phyloP scores from a whole-genome alignment of 1,140 invertebrate genomes.

The Arctopsyche grandis region DNA sequence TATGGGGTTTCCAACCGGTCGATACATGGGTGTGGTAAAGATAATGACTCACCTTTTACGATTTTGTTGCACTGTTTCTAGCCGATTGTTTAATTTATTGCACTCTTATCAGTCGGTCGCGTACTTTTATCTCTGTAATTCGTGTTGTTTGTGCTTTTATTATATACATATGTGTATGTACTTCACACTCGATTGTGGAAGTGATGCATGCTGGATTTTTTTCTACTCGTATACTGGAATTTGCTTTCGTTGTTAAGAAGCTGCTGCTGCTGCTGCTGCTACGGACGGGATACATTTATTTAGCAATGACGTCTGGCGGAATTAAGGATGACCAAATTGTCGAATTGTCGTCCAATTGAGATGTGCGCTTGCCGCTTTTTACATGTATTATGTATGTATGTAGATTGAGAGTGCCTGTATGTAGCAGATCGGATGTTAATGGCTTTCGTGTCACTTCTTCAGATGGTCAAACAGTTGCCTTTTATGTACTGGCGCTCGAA shows the following conservation, averaged over 20 bases:
- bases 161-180: background rate
- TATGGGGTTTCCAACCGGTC: background rate
- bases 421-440: background rate
- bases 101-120: background rate
- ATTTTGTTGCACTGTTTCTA: background rate
- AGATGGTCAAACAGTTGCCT: background rate
- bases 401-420: background rate
- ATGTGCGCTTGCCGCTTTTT: background rate
- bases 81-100: slow-evolving; percentile 3
- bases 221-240: too few species aligned
- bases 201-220: too few species aligned
- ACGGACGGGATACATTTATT: background rate
- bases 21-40: slow-evolving; percentile 19
- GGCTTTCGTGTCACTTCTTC: background rate
- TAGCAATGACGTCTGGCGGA: background rate
- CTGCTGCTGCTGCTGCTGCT: background rate
- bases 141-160: background rate
- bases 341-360: background rate
- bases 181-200: background rate
- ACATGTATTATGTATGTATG: background rate
- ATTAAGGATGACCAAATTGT: slow-evolving; percentile 5
- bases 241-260: too few species aligned
- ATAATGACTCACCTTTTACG: slow-evolving; percentile 11
- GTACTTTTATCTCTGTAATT: background rate
- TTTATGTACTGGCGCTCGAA: background rate